Percentiles rank a stretch among this genome's conserved stretches.
These are phyloP conservation scores for Calycopis cecrops DNA, from an alignment of 1,140 invertebrate species.

Conservation along the genomic window DNA sequence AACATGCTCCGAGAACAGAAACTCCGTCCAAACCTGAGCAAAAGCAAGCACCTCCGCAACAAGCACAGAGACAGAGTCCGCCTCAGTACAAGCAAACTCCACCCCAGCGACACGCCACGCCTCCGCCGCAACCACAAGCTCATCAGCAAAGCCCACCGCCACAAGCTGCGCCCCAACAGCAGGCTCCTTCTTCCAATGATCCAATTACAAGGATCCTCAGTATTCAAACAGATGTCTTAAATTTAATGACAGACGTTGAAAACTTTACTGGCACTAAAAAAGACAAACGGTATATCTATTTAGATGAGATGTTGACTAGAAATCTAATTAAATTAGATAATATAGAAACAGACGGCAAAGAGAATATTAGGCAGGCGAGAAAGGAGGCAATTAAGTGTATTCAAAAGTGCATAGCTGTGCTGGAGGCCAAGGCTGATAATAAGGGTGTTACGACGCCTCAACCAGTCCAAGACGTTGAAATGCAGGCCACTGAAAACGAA, in stretches of 20 bases:
- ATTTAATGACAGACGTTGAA: constrained; percentile 86
- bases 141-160: constrained; percentile 36
- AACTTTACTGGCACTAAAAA: constrained; percentile 83
- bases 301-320: constrained; percentile 96
- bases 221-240: constrained; percentile 87
- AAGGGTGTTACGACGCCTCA: constrained; percentile 45
- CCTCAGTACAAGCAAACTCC: constrained; percentile 42
- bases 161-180: constrained; percentile 25
- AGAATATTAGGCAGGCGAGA: constrained; percentile 88
- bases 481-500: constrained; percentile 36
- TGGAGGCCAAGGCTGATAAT: constrained; percentile 83
- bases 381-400: constrained; percentile 93
- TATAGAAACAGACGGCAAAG: constrained; percentile 93
- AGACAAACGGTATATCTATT: constrained; percentile 90
- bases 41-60: constrained; percentile 43
- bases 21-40: constrained; percentile 55
- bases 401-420: constrained; percentile 86
- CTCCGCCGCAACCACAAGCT: constrained; percentile 47
- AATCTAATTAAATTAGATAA: constrained; percentile 93
- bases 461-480: constrained; percentile 47
- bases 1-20: constrained; percentile 53
- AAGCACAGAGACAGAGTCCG: constrained; percentile 40
- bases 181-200: constrained; percentile 75
- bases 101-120: constrained; percentile 37
- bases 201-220: constrained; percentile 86